These are phyloP conservation scores for Oncorhynchus gorbuscha DNA, from an alignment of 2,113 vertebrate species.

Conservation along the genomic window DNA sequence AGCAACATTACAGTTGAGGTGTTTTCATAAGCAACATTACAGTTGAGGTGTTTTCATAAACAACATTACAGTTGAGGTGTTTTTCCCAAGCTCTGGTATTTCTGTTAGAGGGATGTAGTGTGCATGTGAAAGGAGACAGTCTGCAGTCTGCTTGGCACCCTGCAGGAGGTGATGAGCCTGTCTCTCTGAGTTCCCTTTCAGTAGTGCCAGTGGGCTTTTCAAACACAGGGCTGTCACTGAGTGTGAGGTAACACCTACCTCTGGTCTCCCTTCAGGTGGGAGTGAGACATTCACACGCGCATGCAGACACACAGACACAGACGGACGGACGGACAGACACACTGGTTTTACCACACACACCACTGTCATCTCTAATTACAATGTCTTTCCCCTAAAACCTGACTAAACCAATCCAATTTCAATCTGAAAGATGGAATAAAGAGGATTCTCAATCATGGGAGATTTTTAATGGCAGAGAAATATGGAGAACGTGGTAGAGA, in stretches of 20 bases:
- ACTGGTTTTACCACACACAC: neutral
- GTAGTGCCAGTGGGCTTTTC: neutral
- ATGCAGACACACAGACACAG: too few relatives aligned
- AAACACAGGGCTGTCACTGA: neutral
- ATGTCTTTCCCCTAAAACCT: neutral
- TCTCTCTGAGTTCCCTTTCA: neutral
- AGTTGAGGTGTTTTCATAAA: too few relatives aligned
- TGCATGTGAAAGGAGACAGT: neutral
- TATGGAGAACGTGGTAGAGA: too few relatives aligned
- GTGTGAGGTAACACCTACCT: neutral
- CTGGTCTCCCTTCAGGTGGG: neutral
- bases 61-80: neutral
- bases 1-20: too few relatives aligned
- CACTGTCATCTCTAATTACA: neutral
- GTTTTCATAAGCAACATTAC: too few relatives aligned
- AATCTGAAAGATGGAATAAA: neutral
- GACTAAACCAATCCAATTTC: neutral
- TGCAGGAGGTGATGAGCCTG: neutral
- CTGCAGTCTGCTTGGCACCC: neutral
- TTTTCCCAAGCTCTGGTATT: too few relatives aligned
- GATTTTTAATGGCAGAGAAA: neutral
- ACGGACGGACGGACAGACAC: neutral
- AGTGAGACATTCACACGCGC: neutral
- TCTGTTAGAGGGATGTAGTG: neutral
- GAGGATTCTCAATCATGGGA: neutral